Percentiles rank a stretch among this genome's conserved stretches.
Conservation (phyloP, 2,113 vertebrate genomes). For the Willisornis vidua region DNA sequence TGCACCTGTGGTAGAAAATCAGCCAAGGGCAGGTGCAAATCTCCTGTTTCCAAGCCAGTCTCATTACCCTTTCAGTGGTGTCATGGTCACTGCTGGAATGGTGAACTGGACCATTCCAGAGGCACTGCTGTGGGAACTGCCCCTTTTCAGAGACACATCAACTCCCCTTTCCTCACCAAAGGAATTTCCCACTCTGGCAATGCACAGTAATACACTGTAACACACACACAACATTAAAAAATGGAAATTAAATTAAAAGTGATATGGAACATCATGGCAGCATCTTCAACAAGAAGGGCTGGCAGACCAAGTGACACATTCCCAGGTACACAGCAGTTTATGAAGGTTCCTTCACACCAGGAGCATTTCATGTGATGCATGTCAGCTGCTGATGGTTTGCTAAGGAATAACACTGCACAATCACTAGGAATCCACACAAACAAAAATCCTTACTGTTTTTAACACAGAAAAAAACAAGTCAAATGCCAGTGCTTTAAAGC, state of each 20-base stretch:
- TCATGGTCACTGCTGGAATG: neutral
- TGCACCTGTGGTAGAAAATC: neutral
- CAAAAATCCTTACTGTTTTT: neutral
- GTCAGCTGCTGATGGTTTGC: neutral
- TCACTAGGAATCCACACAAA: conserved; percentile 12
- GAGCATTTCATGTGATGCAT: neutral
- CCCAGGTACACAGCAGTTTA: neutral
- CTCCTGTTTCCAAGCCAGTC: neutral
- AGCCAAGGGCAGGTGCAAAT: neutral
- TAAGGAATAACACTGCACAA: conserved; percentile 17
- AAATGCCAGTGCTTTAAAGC: conserved; percentile 21
- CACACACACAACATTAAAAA: neutral
- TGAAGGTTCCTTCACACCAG: neutral
- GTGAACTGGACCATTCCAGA: neutral
- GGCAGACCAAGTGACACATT: neutral
- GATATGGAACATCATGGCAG: neutral
- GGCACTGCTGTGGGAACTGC: neutral
- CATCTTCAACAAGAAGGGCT: neutral
- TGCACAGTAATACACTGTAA: neutral
- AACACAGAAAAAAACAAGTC: conserved; percentile 4
- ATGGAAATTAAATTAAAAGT: neutral
- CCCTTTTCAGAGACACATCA: neutral
- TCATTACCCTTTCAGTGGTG: neutral
- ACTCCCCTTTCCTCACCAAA: neutral
- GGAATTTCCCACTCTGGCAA: neutral